Evolutionary conservation across 2,888 invertebrate species (phyloP).

Genomic region (Camponotus fellah): DNA sequence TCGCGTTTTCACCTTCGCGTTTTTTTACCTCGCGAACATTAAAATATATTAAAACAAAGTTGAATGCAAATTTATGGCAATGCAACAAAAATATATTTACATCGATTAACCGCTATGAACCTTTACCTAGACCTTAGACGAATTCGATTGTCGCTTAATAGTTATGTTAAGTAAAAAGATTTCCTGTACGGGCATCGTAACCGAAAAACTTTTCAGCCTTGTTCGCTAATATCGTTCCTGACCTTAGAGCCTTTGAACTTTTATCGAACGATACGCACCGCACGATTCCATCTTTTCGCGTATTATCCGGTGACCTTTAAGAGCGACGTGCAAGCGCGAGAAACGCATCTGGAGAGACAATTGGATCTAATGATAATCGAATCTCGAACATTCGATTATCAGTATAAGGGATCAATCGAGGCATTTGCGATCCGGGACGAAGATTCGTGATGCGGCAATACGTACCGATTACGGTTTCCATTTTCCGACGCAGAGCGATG

Average conservation of each 20-base stretch:
- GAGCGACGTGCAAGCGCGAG: not conserved
- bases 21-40: not conserved
- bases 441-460: slow-evolving; percentile 19
- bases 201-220: not conserved
- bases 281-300: slow-evolving; percentile 38
- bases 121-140: slow-evolving; percentile 37
- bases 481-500: slow-evolving; percentile 38
- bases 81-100: slow-evolving; percentile 42
- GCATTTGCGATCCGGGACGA: no score
- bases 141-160: slow-evolving; percentile 24
- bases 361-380: not conserved
- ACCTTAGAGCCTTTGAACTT: slow-evolving; percentile 52
- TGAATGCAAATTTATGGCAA: slow-evolving; percentile 29
- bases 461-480: slow-evolving; percentile 49
- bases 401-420: not conserved
- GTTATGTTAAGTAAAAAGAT: slow-evolving; percentile 28
- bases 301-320: slow-evolving; percentile 40
- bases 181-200: not conserved
- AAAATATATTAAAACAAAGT: not conserved
- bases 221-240: slow-evolving; percentile 18
- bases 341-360: not conserved
- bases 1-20: not conserved
- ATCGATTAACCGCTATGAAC: slow-evolving; percentile 36
- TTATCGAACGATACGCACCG: slow-evolving; percentile 29
- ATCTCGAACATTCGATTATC: not conserved